These are phyloP conservation scores for Coracias cyanogaster DNA, from an alignment of 2,797 vertebrate species.

Conservation along the genomic window DNA sequence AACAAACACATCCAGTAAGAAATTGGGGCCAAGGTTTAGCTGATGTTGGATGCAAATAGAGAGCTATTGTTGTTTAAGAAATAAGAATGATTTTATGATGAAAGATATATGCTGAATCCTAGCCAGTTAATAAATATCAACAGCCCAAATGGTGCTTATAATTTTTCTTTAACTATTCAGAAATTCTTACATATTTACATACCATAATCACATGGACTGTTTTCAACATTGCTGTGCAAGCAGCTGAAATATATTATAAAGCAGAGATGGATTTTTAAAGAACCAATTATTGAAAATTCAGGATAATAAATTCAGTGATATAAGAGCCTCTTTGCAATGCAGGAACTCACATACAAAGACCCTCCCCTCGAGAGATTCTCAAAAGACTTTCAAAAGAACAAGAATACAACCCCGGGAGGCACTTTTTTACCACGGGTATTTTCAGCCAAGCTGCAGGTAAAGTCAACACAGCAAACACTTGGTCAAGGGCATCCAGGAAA, in stretches of 20 bases:
- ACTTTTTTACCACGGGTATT: background rate
- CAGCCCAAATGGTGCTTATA: background rate
- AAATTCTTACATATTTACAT: slow-evolving; percentile 18
- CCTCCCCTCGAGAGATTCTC: background rate
- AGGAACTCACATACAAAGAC: background rate
- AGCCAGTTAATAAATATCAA: slow-evolving; percentile 42
- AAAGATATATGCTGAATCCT: slow-evolving; percentile 23
- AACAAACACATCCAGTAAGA: slow-evolving; percentile 37
- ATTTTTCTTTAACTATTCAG: slow-evolving; percentile 25
- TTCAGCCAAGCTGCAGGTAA: background rate
- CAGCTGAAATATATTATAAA: background rate
- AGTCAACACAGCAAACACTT: background rate
- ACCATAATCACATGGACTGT: background rate
- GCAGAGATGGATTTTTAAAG: background rate
- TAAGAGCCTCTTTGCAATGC: background rate
- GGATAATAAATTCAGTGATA: background rate
- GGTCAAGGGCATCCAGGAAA: background rate
- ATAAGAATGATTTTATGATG: slow-evolving; percentile 11
- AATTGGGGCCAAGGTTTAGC: slow-evolving; percentile 9
- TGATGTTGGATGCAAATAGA: slow-evolving; percentile 24
- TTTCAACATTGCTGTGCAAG: slow-evolving; percentile 19
- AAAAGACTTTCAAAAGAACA: background rate
- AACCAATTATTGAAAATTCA: background rate
- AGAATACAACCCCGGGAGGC: background rate
- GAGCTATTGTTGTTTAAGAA: slow-evolving; percentile 37